These are phyloP conservation scores for Euplagia quadripunctaria DNA, from an alignment of 2,888 invertebrate species.

Conservation along the genomic window DNA sequence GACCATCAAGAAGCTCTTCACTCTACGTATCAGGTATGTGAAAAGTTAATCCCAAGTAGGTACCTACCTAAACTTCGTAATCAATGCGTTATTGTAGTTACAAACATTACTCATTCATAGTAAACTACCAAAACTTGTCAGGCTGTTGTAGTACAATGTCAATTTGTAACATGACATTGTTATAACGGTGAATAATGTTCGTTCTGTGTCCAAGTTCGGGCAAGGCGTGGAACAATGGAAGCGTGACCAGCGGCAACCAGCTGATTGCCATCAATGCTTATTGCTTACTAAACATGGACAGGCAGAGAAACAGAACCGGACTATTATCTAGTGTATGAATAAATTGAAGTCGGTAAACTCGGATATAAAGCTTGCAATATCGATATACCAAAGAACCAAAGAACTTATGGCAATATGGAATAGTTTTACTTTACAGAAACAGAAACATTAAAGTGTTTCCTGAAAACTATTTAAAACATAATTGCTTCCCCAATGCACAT, in stretches of 20 bases:
- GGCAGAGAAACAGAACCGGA: constrained; percentile 56
- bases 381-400: constrained; percentile 27
- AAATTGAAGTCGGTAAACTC: constrained; percentile 58
- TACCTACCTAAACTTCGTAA: background rate
- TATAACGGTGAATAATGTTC: constrained; percentile 62
- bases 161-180: constrained; percentile 59
- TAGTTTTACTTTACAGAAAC: background rate
- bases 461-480: no score
- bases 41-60: background rate
- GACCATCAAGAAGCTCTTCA: no score
- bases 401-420: background rate
- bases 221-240: constrained; percentile 74
- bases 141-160: constrained; percentile 32
- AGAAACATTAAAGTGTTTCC: background rate
- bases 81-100: background rate
- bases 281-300: constrained; percentile 60
- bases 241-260: constrained; percentile 72
- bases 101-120: background rate
- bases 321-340: constrained; percentile 67
- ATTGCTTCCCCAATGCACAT: background rate
- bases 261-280: constrained; percentile 73
- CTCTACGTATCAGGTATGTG: background rate
- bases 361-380: constrained; percentile 38
- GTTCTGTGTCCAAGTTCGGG: constrained; percentile 72
- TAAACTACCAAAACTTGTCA: background rate